phyloP scores from a whole-genome alignment of 2,888 invertebrate genomes.

The Acanthosoma haemorrhoidale region DNA sequence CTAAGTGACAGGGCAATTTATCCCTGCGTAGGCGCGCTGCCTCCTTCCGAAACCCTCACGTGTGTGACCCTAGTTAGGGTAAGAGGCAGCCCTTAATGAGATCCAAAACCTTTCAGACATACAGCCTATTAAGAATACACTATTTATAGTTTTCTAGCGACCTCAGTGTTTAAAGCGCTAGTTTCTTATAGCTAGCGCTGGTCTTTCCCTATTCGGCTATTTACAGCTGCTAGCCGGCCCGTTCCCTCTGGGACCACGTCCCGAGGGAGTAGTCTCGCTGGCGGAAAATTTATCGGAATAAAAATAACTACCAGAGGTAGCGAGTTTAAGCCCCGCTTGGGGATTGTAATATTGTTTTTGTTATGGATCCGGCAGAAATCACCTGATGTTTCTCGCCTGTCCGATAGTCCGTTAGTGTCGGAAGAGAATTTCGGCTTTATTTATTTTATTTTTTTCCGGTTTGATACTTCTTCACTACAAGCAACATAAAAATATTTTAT shows the following conservation, averaged over 20 bases:
- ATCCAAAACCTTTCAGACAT: not conserved
- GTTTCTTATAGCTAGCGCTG: not conserved
- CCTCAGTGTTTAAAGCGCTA: no score
- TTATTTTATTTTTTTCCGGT: no score
- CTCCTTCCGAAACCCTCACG: not conserved
- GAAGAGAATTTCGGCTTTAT: no score
- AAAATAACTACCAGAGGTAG: not conserved
- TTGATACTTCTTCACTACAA: no score
- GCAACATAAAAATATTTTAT: no score
- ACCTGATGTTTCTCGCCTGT: no score
- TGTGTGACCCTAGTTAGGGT: constrained; percentile 4
- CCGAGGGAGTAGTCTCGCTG: not conserved
- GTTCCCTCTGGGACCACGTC: no score
- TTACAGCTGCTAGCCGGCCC: not conserved
- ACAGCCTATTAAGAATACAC: not conserved
- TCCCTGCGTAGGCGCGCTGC: not conserved
- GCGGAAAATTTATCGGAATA: not conserved
- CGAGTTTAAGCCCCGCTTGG: not conserved
- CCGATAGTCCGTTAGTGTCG: no score
- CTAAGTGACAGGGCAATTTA: constrained; percentile 14
- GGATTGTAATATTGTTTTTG: no score
- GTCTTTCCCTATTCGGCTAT: not conserved
- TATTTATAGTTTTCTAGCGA: not conserved
- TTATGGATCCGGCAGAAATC: no score
- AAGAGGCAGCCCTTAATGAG: not conserved